Evolutionary conservation across 2,113 vertebrate species (phyloP).

Genomic region (Glaucidium brasilianum): DNA sequence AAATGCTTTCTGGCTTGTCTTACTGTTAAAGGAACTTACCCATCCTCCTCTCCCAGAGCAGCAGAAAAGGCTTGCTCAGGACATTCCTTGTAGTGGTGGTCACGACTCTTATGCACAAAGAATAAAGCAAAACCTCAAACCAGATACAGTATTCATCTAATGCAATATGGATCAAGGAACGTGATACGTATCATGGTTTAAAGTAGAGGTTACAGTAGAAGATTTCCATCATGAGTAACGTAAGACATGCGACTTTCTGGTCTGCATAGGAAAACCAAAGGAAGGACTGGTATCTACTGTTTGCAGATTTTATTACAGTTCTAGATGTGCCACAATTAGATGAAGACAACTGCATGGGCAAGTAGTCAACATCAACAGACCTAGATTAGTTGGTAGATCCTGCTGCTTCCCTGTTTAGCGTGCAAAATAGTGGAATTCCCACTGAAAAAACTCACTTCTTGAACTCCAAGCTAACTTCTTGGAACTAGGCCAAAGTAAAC

Average conservation of each 20-base stretch:
- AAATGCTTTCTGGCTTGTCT: not conserved
- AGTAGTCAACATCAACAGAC: not conserved
- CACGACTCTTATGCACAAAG: not conserved
- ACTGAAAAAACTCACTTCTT: not conserved
- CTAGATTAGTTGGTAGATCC: not conserved
- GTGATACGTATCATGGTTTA: not conserved
- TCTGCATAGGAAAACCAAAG: not conserved
- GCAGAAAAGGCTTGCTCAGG: not conserved
- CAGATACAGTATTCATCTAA: not conserved
- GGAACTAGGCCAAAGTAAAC: not conserved
- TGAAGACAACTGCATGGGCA: not conserved
- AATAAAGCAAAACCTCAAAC: not conserved
- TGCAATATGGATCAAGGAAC: not conserved
- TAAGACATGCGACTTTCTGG: not conserved
- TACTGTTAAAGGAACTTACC: not conserved
- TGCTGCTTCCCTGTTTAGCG: not conserved
- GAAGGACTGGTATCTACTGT: not conserved
- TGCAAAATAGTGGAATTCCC: not conserved
- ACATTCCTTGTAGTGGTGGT: not conserved
- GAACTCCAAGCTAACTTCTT: not conserved
- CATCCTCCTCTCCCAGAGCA: not conserved
- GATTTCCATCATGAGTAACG: not conserved
- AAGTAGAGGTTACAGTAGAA: not conserved
- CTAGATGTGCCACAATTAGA: not conserved
- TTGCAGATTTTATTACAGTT: not conserved